phyloP scores from a whole-genome alignment of 2,888 invertebrate genomes.

The Galerucella pusilla region DNA sequence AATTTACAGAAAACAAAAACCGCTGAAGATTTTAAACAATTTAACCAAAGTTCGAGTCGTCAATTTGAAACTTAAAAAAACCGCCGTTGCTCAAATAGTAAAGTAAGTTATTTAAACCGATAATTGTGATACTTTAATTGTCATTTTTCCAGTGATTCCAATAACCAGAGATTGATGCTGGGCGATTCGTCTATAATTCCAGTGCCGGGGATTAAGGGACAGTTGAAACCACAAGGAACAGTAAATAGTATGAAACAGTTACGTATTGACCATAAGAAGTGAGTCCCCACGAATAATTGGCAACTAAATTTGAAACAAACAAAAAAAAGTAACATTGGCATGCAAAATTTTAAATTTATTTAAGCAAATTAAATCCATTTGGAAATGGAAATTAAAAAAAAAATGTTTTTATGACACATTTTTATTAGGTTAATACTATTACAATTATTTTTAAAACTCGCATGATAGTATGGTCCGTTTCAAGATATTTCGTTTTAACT shows the following conservation, averaged over 20 bases:
- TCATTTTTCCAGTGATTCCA: conserved; percentile 79
- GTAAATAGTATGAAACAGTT: conserved; percentile 83
- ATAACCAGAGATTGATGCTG: conserved; percentile 90
- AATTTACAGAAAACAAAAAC: conserved; percentile 85
- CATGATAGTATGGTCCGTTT: neutral
- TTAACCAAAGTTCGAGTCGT: conserved; percentile 86
- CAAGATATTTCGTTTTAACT: neutral
- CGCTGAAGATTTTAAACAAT: conserved; percentile 82
- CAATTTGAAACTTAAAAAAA: conserved; percentile 80
- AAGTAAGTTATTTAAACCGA: conserved; percentile 70
- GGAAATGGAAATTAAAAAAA: conserved; percentile 7
- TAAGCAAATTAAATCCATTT: conserved; percentile 6
- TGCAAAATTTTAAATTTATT: conserved; percentile 38
- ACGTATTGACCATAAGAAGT: conserved; percentile 91
- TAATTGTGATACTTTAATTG: neutral
- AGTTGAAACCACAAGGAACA: conserved; percentile 87
- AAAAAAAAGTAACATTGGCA: conserved; percentile 35
- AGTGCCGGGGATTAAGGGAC: conserved; percentile 80
- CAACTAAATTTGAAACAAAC: conserved; percentile 34
- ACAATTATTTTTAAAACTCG: neutral
- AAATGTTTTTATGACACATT: conserved; percentile 18
- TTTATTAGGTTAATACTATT: neutral
- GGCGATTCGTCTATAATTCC: conserved; percentile 95
- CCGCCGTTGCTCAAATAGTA: conserved; percentile 88
- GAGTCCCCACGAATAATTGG: conserved; percentile 58